These are phyloP conservation scores for Cotesia typhae DNA, from an alignment of 1,140 invertebrate species.

Conservation along the genomic window DNA sequence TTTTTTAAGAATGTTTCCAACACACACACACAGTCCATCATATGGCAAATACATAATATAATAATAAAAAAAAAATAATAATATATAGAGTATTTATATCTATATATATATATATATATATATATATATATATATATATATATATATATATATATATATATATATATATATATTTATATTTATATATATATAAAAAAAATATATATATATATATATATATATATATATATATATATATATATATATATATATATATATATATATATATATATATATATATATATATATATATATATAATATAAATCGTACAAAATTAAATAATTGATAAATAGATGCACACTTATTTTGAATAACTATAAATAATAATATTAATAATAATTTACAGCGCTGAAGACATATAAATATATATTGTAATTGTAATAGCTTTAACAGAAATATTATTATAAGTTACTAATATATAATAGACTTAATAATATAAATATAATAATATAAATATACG, in stretches of 20 bases:
- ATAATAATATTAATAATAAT: slow-evolving; percentile 55
- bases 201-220: neutral
- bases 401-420: neutral
- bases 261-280: slow-evolving; percentile 2
- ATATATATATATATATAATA: slow-evolving; percentile 26
- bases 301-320: slow-evolving; percentile 37
- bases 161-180: neutral
- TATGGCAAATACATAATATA: too few species aligned
- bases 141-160: slow-evolving; percentile 7
- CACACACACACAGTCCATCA: too few species aligned
- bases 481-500: too few species aligned
- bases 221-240: too few species aligned
- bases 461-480: too few species aligned
- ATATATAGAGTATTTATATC: neutral
- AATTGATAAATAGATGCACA: slow-evolving; percentile 36
- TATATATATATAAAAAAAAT: neutral
- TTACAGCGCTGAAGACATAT: slow-evolving; percentile 16
- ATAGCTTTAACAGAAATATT: slow-evolving; percentile 2
- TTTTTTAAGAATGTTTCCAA: too few species aligned
- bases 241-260: neutral
- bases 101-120: slow-evolving; percentile 3
- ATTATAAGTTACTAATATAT: neutral
- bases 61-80: too few species aligned
- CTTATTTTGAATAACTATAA: slow-evolving; percentile 43
- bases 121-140: too few species aligned